phyloP scores from a whole-genome alignment of 2,888 invertebrate genomes.

The Heliconius erato region DNA sequence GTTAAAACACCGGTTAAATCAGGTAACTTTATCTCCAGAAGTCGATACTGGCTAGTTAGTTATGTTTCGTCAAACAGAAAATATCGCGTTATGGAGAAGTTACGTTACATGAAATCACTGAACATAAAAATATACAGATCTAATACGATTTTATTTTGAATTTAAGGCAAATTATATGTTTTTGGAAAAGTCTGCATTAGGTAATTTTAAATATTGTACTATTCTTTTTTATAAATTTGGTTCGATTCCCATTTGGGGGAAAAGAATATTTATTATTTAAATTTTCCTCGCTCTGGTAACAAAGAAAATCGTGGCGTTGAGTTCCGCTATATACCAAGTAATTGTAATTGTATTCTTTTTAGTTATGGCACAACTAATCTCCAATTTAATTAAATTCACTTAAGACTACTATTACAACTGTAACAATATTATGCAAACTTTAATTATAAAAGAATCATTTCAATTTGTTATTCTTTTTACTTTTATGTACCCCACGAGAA shows the following conservation, averaged over 20 bases:
- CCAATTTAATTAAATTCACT: no score
- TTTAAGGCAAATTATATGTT: not conserved
- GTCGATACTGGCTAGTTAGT: not conserved
- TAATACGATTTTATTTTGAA: not conserved
- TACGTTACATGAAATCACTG: not conserved
- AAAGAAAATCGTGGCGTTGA: no score
- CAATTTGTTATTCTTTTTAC: no score
- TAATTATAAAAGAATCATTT: no score
- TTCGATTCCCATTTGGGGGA: not conserved
- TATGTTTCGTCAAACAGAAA: conserved; percentile 10
- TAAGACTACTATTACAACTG: no score
- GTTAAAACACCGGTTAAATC: conserved; percentile 35
- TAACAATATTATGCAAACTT: no score
- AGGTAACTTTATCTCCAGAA: not conserved
- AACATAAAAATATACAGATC: not conserved
- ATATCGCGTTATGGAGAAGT: not conserved
- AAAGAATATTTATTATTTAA: no score
- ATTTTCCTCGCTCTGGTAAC: no score
- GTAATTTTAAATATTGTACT: not conserved
- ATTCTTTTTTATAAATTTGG: not conserved
- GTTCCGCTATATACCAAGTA: no score
- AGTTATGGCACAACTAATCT: no score
- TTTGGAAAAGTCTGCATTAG: not conserved
- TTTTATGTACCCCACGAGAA: no score
- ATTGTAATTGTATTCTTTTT: no score